phyloP scores from a whole-genome alignment of 1,140 invertebrate genomes.

The Dryas iulia region DNA sequence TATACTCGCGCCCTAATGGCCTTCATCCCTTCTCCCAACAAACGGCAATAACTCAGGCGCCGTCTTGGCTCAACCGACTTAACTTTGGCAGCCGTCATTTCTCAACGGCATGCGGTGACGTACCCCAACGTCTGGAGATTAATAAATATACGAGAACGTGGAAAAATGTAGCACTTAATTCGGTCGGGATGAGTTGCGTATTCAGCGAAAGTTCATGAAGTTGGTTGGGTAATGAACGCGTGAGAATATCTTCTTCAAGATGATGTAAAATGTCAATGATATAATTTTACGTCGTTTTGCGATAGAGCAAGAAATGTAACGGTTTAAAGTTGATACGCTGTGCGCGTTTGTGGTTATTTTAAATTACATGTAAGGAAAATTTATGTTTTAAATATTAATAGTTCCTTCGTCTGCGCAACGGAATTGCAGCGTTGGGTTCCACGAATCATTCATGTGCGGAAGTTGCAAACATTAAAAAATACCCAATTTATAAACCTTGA shows the following conservation, averaged over 20 bases:
- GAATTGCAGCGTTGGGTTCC: background rate
- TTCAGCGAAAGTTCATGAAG: constrained; percentile 37
- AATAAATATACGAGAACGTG: constrained; percentile 76
- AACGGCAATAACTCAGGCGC: constrained; percentile 72
- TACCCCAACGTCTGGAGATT: constrained; percentile 63
- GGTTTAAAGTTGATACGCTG: too few species aligned
- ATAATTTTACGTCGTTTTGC: too few species aligned
- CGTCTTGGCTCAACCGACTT: constrained; percentile 77
- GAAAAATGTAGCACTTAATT: constrained; percentile 77
- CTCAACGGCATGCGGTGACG: constrained; percentile 75
- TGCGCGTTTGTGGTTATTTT: background rate
- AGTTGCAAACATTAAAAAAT: too few species aligned
- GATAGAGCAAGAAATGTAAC: too few species aligned
- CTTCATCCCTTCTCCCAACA: constrained; percentile 74
- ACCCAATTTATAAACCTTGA: too few species aligned
- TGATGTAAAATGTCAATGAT: too few species aligned
- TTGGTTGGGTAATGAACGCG: constrained; percentile 14
- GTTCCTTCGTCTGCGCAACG: background rate
- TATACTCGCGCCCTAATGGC: constrained; percentile 74
- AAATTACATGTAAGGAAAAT: background rate
- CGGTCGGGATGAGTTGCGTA: constrained; percentile 62
- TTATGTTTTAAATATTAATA: background rate
- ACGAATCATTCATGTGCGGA: too few species aligned
- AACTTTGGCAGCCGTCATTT: constrained; percentile 79
- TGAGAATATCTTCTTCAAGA: background rate